phyloP scores from a whole-genome alignment of 2,113 vertebrate genomes.

The Hippocampus barbouri region DNA sequence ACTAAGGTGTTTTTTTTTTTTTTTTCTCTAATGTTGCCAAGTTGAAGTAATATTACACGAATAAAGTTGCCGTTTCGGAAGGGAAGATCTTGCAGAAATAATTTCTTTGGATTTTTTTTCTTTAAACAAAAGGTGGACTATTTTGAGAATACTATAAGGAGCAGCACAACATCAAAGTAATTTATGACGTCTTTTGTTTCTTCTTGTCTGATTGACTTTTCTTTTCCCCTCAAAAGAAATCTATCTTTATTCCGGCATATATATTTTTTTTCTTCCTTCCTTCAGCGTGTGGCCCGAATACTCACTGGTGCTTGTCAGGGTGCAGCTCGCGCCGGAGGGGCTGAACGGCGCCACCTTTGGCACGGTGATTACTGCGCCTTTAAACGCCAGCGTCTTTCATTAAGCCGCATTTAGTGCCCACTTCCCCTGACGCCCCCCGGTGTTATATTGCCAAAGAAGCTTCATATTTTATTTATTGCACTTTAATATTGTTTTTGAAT shows the following conservation, averaged over 20 bases:
- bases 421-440: constrained; percentile 56
- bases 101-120: no score
- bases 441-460: constrained; percentile 69
- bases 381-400: constrained; percentile 67
- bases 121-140: no score
- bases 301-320: constrained; percentile 35
- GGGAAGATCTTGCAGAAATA: no score
- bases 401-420: constrained; percentile 68
- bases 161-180: no score
- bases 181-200: no score
- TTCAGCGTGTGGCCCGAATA: not conserved
- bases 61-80: no score
- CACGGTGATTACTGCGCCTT: constrained; percentile 47
- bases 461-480: constrained; percentile 76
- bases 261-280: not conserved
- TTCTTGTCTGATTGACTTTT: not conserved
- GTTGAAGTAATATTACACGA: no score
- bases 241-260: not conserved
- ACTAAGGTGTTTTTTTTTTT: no score
- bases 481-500: constrained; percentile 75
- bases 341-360: constrained; percentile 45
- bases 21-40: no score
- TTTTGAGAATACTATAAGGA: no score
- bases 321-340: constrained; percentile 55
- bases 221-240: not conserved